A percentile compares a stretch with the other conserved stretches of the same genome.
phyloP scores from a whole-genome alignment of 2,888 invertebrate species.

The Brachypterus glaber region DNA sequence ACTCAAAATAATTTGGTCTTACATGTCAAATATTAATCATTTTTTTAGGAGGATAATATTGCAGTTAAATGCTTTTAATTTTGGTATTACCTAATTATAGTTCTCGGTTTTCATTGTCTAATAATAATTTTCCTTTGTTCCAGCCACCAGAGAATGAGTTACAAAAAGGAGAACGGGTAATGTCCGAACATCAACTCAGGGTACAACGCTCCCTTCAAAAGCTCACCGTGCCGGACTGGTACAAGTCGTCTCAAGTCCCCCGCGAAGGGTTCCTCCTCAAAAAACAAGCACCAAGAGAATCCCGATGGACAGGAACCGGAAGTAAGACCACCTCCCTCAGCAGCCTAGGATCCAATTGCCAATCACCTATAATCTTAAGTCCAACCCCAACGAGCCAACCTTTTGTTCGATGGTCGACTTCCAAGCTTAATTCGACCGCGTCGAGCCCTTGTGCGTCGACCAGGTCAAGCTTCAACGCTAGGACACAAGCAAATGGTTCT shows the following conservation, averaged over 20 bases:
- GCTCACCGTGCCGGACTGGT: slow-evolving; percentile 94
- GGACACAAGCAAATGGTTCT: slow-evolving; percentile 52
- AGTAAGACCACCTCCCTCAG: slow-evolving; percentile 82
- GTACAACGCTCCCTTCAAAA: slow-evolving; percentile 89
- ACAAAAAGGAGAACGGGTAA: slow-evolving; percentile 75
- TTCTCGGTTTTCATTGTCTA: too few species aligned
- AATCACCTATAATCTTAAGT: slow-evolving; percentile 37
- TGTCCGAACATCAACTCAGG: slow-evolving; percentile 89
- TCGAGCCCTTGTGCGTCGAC: slow-evolving; percentile 67
- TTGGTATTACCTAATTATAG: too few species aligned
- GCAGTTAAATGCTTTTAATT: too few species aligned
- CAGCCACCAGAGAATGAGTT: slow-evolving; percentile 93
- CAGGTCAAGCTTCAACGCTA: slow-evolving; percentile 59
- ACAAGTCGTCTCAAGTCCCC: slow-evolving; percentile 60
- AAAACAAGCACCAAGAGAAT: slow-evolving; percentile 52
- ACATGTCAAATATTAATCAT: too few species aligned
- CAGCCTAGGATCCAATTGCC: slow-evolving; percentile 50
- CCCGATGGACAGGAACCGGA: slow-evolving; percentile 44
- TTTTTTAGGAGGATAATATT: too few species aligned
- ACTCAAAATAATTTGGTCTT: too few species aligned
- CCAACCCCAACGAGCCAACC: slow-evolving; percentile 37
- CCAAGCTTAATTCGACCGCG: slow-evolving; percentile 62
- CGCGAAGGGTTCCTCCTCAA: slow-evolving; percentile 73
- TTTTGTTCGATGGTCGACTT: slow-evolving; percentile 65
- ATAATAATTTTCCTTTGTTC: slow-evolving; percentile 31